Conservation (phyloP, 2,888 invertebrate genomes). For the Ferdinandea cuprea region DNA sequence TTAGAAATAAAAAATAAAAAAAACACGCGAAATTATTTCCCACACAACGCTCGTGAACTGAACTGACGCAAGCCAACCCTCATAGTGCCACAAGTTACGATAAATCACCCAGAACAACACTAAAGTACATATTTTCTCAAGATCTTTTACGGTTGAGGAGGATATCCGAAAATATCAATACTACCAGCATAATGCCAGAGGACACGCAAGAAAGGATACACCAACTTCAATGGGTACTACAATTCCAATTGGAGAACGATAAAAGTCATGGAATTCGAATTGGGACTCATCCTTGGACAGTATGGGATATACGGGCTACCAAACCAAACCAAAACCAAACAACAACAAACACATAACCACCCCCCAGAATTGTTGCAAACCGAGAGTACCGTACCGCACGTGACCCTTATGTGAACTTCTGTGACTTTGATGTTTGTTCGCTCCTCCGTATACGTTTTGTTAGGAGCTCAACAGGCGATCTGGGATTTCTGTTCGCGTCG, state of each 20-base stretch:
- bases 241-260: constrained; percentile 56
- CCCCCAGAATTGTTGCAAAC: constrained; percentile 31
- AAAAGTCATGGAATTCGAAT: constrained; percentile 64
- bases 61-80: constrained; percentile 71
- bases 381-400: constrained; percentile 71
- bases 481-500: constrained; percentile 36
- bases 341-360: constrained; percentile 20
- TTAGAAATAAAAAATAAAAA: constrained; percentile 12
- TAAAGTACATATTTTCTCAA: constrained; percentile 45
- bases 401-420: constrained; percentile 79
- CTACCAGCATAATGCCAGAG: constrained; percentile 71
- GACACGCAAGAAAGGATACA: constrained; percentile 73
- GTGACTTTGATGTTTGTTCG: constrained; percentile 66
- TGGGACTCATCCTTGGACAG: constrained; percentile 52
- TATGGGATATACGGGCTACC: constrained; percentile 58
- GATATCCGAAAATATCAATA: constrained; percentile 44
- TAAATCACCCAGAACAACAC: constrained; percentile 54
- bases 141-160: constrained; percentile 30
- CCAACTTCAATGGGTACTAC: constrained; percentile 38
- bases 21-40: constrained; percentile 69
- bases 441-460: constrained; percentile 17
- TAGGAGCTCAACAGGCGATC: constrained; percentile 73
- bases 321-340: too few species aligned
- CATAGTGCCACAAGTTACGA: constrained; percentile 66
- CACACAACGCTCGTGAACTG: constrained; percentile 42